Evolutionary conservation across 2,888 invertebrate genomes (phyloP).

Genomic region (Sinhomidia bicolor): DNA sequence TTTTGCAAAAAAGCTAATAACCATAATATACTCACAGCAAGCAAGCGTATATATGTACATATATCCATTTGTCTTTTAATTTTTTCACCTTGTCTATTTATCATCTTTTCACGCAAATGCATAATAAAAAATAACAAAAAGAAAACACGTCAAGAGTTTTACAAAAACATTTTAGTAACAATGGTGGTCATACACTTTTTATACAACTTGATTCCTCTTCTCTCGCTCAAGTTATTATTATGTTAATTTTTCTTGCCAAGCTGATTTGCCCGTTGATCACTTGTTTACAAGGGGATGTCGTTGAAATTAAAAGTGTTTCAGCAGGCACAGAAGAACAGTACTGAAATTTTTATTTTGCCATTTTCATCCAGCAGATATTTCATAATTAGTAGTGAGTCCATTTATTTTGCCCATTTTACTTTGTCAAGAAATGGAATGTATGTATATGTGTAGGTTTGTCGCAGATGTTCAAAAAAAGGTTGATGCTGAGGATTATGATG

Average conservation of each 20-base stretch:
- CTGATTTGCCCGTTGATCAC: background rate
- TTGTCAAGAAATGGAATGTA: background rate
- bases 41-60: background rate
- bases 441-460: background rate
- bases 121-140: background rate
- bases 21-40: conserved; percentile 37
- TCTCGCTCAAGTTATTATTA: too few relatives aligned
- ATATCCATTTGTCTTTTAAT: conserved; percentile 43
- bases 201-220: too few relatives aligned
- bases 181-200: background rate
- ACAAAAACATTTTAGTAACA: background rate
- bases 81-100: conserved; percentile 19
- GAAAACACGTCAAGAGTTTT: too few relatives aligned
- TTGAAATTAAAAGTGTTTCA: conserved; percentile 35
- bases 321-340: background rate
- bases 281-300: background rate
- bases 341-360: background rate
- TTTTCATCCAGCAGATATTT: background rate
- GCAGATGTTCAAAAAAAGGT: background rate
- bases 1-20: conserved; percentile 53
- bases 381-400: background rate
- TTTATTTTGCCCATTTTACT: too few relatives aligned
- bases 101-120: conserved; percentile 47
- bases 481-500: background rate
- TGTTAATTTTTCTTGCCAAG: background rate